phyloP scores from a whole-genome alignment of 2,113 vertebrate species.

The Caracal caracal region DNA sequence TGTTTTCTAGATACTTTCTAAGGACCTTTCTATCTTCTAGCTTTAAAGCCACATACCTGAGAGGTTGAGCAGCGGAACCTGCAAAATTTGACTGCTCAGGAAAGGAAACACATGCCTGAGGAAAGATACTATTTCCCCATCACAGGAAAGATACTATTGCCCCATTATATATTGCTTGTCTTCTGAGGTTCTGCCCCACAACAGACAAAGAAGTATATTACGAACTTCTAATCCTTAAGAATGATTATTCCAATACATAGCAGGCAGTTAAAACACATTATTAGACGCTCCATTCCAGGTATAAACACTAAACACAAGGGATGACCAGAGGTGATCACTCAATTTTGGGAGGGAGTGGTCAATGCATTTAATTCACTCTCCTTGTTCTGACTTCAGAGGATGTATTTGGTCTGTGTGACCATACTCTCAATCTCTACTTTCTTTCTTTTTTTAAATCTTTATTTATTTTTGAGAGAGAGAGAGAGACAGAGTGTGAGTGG shows the following conservation, averaged over 20 bases:
- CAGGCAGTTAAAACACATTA: neutral
- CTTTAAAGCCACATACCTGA: neutral
- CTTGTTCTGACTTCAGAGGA: neutral
- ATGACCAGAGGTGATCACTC: neutral
- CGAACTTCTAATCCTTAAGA: neutral
- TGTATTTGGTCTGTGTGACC: neutral
- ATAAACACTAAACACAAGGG: neutral
- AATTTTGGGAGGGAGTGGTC: rapidly evolving
- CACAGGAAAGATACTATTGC: neutral
- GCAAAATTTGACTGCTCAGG: neutral
- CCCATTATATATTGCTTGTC: neutral
- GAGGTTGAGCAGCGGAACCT: neutral
- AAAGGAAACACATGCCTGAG: neutral
- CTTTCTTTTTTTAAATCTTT: neutral
- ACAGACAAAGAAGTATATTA: neutral
- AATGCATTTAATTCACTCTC: neutral
- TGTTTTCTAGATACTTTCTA: neutral
- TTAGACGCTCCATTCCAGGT: neutral
- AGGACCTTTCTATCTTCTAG: neutral
- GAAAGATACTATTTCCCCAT: neutral
- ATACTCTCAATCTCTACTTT: neutral
- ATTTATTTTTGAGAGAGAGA: no score
- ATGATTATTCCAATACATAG: neutral
- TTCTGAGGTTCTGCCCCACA: neutral
- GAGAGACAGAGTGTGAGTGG: no score